Conservation (phyloP, 2,888 invertebrate genomes). For the Oscheius sp. region DNA sequence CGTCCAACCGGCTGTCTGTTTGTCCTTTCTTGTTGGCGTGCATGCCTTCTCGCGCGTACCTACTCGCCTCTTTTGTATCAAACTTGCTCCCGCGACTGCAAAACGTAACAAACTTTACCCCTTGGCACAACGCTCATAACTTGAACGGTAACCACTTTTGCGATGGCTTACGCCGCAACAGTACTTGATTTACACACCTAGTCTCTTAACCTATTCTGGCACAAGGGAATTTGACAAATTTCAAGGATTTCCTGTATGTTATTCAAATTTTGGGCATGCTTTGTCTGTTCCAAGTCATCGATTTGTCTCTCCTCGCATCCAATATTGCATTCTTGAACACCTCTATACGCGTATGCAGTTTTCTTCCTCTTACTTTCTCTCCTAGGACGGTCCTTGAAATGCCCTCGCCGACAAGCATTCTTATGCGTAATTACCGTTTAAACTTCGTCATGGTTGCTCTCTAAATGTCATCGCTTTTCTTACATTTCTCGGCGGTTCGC, state of each 20-base stretch:
- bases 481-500: conserved; percentile 7
- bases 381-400: conserved; percentile 1
- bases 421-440: conserved; percentile 26
- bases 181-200: background rate
- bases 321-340: too few species aligned
- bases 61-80: conserved; percentile 32
- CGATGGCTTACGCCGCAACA: background rate
- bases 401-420: conserved; percentile 13
- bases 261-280: too few species aligned
- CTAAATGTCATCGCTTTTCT: conserved; percentile 20
- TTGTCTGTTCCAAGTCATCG: too few species aligned
- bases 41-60: conserved; percentile 33
- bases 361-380: background rate
- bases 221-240: too few species aligned
- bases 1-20: conserved; percentile 34
- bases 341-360: background rate
- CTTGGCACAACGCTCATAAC: conserved; percentile 26
- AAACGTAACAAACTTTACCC: conserved; percentile 17
- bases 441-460: conserved; percentile 25
- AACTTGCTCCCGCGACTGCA: conserved; percentile 32
- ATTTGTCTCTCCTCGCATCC: too few species aligned
- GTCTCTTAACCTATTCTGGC: too few species aligned
- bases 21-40: conserved; percentile 35
- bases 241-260: too few species aligned
- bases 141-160: conserved; percentile 30